Conservation (phyloP, 1,140 invertebrate genomes). For the Epicauta chinensis region DNA sequence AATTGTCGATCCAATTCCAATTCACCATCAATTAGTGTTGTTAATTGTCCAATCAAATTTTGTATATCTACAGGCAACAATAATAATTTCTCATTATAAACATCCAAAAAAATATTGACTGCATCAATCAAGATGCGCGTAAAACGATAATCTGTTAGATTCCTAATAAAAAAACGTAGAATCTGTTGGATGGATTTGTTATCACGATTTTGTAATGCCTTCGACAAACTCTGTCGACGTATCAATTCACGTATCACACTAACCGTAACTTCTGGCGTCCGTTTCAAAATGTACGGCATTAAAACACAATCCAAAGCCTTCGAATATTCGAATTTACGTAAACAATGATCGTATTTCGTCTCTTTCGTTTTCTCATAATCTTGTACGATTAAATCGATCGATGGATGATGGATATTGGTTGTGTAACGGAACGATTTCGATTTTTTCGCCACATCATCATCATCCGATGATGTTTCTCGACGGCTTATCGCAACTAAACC, state of each 20-base stretch:
- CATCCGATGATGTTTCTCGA: conserved; percentile 56
- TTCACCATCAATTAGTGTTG: conserved; percentile 59
- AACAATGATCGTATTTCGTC: conserved; percentile 58
- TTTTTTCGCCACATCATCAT: conserved; percentile 43
- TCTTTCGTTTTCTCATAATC: conserved; percentile 41
- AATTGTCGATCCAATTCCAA: conserved; percentile 55
- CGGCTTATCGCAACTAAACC: conserved; percentile 81
- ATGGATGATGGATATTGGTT: conserved; percentile 46
- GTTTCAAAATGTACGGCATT: conserved; percentile 50
- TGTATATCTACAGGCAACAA: conserved; percentile 51
- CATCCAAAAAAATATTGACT: conserved; percentile 64
- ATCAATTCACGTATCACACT: conserved; percentile 79
- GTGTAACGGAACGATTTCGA: conserved; percentile 48
- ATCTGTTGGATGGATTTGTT: conserved; percentile 59
- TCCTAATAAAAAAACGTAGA: conserved; percentile 68
- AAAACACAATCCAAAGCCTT: conserved; percentile 74
- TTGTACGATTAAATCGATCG: conserved; percentile 51
- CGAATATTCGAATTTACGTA: conserved; percentile 76
- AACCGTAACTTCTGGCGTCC: conserved; percentile 70
- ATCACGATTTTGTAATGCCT: conserved; percentile 63
- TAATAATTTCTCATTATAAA: conserved; percentile 58
- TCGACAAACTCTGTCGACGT: conserved; percentile 62
- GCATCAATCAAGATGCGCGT: conserved; percentile 67
- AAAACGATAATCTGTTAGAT: conserved; percentile 70
- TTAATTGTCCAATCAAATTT: conserved; percentile 53